Evolutionary conservation across 2,797 vertebrate genomes (phyloP).

Genomic region (Sitta carolinensis): DNA sequence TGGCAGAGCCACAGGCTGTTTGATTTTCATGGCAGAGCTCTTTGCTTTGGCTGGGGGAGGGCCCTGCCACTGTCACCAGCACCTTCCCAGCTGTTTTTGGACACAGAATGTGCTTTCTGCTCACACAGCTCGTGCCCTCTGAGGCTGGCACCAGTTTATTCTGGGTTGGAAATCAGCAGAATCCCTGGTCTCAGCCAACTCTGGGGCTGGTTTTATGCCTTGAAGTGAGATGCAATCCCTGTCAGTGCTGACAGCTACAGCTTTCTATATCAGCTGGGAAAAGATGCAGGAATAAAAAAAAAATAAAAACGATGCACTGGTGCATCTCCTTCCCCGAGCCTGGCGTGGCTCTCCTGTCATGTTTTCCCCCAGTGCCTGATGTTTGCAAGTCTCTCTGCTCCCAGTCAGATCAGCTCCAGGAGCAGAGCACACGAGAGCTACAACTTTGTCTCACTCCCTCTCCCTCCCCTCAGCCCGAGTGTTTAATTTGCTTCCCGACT

Average conservation of each 20-base stretch:
- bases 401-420: background rate
- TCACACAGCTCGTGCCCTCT: background rate
- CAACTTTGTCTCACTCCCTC: background rate
- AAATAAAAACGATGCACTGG: background rate
- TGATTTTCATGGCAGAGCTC: rapidly evolving
- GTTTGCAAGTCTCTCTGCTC: constrained; percentile 8
- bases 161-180: rapidly evolving
- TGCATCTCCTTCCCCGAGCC: background rate
- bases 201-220: background rate
- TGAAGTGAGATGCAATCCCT: background rate
- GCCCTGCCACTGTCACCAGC: no score
- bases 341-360: background rate
- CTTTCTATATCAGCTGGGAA: background rate
- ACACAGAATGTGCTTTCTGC: background rate
- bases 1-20: background rate
- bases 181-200: background rate
- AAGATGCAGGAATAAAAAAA: background rate
- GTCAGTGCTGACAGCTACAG: background rate
- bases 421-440: background rate
- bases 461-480: background rate
- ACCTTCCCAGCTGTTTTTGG: background rate
- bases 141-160: background rate
- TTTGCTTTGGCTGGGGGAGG: background rate
- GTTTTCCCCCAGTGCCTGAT: background rate
- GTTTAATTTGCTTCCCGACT: constrained; percentile 61